Base-by-base conservation (phyloP, 2,797 vertebrate genomes). In the Gephyroberyx darwinii region DNA sequence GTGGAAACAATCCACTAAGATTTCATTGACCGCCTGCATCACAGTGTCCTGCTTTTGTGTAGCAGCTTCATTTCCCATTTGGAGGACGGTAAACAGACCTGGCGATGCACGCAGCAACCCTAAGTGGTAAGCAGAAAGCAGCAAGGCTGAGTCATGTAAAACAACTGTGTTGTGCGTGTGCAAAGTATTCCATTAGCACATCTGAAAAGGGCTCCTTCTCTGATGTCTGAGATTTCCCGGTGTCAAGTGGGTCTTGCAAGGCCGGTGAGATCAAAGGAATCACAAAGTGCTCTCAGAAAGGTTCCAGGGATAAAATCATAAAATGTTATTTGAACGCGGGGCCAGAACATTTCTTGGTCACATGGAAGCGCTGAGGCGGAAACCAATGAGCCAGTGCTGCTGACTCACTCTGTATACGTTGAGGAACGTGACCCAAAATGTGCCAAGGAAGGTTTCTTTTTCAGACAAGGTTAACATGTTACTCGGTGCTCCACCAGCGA, bases 141-240 rank as follows among this genome's bases (percentile, higher is more conserved):
- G 89, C 89, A 92, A 82, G 71, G 86, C 90, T 90, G 89, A 92
- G 75, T 91, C 82, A 76, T 65, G 76, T 81, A 69, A 83, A 91
- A 83, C 48, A 65, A 26, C 41, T 63, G 48, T 74, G 50, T 74
- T 60, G 69, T 52, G 52, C n/a, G 33, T 72, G 43, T 74, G 74
- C 63, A 71, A 77, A 76, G 61, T 75, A 54, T 71, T 78, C 64
- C 69, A 84, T 84, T 89, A 88, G 73, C 74, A 80, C 54, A 61
- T 78, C 74, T 67, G 65, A 70, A 26, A 71, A 77, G 70, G 65
- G 72, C 54, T 78, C 70, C 74, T 86, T 81, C 69, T 78, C 71
- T 54, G 70, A 77, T 66, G 63, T 13, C 51, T n/a, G 66, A 47
- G 39, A 68, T 73, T 80, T 78, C 45, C 2, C 57, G 12, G 75